A percentile compares a stretch with the other conserved stretches of the same genome.
phyloP scores from a whole-genome alignment of 1,140 invertebrate genomes.

The Dendrolimus kikuchii region DNA sequence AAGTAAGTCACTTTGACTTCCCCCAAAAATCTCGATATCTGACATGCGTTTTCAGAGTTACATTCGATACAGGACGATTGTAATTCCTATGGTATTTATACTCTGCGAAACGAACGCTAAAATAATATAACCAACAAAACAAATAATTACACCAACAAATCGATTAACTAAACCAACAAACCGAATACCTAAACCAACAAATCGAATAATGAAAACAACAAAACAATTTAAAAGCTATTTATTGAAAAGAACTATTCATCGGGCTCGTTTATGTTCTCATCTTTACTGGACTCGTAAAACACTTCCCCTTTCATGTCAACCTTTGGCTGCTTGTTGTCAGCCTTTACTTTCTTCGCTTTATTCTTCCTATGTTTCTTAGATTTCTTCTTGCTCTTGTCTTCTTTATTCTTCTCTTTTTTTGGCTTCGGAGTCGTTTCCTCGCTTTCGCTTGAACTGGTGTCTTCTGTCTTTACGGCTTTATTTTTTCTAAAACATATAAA shows the following conservation, averaged over 20 bases:
- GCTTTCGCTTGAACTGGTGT: constrained; percentile 5
- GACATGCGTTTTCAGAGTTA: too few relatives aligned
- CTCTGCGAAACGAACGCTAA: too few relatives aligned
- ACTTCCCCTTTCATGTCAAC: constrained; percentile 19
- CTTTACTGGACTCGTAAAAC: constrained; percentile 47
- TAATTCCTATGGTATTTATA: too few relatives aligned
- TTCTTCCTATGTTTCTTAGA: constrained; percentile 14
- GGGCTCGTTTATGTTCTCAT: constrained; percentile 53
- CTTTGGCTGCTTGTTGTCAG: constrained; percentile 8
- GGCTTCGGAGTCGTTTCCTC: constrained; percentile 6
- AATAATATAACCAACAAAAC: too few relatives aligned
- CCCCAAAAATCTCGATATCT: too few relatives aligned
- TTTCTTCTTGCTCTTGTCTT: constrained; percentile 10
- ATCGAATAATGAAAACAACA: too few relatives aligned
- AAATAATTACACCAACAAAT: too few relatives aligned
- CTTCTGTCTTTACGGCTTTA: background rate
- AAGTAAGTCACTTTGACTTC: too few relatives aligned
- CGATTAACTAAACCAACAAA: too few relatives aligned
- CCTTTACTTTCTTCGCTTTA: constrained; percentile 15
- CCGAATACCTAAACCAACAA: too few relatives aligned
- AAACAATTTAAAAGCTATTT: background rate
- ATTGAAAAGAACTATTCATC: constrained; percentile 25
- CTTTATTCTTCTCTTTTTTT: constrained; percentile 16
- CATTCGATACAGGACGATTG: too few relatives aligned
- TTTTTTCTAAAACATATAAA: too few relatives aligned